Evolutionary conservation across 2,113 vertebrate species (phyloP).

Genomic region (Poeciliopsis retropinna): DNA sequence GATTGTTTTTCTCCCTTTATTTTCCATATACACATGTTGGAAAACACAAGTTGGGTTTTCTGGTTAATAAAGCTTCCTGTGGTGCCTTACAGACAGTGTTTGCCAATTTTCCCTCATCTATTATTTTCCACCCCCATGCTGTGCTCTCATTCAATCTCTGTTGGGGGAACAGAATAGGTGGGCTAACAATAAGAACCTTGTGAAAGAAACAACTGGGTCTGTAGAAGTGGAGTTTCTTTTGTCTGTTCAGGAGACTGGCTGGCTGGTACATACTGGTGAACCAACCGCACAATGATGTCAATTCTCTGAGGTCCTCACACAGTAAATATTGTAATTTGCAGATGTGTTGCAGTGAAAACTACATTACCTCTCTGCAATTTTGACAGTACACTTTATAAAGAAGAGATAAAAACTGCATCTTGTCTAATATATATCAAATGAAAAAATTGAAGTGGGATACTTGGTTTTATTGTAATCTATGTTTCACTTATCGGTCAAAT

Average conservation of each 20-base stretch:
- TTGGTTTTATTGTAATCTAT: background rate
- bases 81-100: conserved; percentile 57
- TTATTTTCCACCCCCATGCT: conserved; percentile 51
- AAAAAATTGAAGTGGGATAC: background rate
- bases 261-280: conserved; percentile 33
- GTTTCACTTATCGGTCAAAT: background rate
- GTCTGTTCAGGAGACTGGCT: conserved; percentile 41
- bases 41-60: conserved; percentile 59
- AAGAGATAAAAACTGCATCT: conserved; percentile 11
- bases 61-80: conserved; percentile 53
- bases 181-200: conserved; percentile 51
- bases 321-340: conserved; percentile 41
- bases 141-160: conserved; percentile 58
- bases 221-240: conserved; percentile 43
- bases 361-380: conserved; percentile 34
- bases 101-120: conserved; percentile 56
- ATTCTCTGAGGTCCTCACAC: conserved; percentile 18
- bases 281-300: conserved; percentile 22
- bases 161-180: conserved; percentile 34
- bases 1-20: conserved; percentile 18
- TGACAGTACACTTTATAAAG: conserved; percentile 29
- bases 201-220: conserved; percentile 47
- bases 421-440: background rate
- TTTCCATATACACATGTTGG: conserved; percentile 40
- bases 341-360: conserved; percentile 41